phyloP scores from a whole-genome alignment of 2,888 invertebrate species.

The Parnassius apollo region DNA sequence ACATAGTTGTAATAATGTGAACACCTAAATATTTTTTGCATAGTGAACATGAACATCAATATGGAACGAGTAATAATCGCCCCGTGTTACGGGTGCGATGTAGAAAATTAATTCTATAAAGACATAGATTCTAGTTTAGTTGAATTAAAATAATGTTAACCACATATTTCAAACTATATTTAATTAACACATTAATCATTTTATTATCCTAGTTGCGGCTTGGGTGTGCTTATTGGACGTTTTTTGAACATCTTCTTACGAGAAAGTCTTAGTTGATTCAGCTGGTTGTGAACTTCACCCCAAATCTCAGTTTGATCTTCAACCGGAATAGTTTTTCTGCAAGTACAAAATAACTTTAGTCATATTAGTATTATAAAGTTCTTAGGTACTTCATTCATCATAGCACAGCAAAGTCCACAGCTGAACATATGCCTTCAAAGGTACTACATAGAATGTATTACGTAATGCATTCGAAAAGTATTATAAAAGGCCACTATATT shows the following conservation, averaged over 20 bases:
- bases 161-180: conserved; percentile 15
- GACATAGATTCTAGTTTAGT: neutral
- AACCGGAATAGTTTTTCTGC: conserved; percentile 89
- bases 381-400: no score
- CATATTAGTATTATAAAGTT: neutral
- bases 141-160: neutral
- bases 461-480: no score
- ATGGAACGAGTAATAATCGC: no score
- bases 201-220: conserved; percentile 61
- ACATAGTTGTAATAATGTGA: no score
- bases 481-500: no score
- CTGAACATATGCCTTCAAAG: no score
- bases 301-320: conserved; percentile 94
- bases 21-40: no score
- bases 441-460: no score
- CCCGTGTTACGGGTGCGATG: no score
- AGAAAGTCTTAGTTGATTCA: conserved; percentile 86
- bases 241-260: conserved; percentile 73
- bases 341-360: conserved; percentile 35
- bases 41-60: no score
- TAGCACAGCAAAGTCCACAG: no score
- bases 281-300: conserved; percentile 88
- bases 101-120: no score
- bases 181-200: conserved; percentile 25
- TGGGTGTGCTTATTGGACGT: conserved; percentile 60